Percentiles rank a stretch among this genome's conserved stretches.
phyloP scores from a whole-genome alignment of 1,140 invertebrate genomes.

The Periplaneta americana region DNA sequence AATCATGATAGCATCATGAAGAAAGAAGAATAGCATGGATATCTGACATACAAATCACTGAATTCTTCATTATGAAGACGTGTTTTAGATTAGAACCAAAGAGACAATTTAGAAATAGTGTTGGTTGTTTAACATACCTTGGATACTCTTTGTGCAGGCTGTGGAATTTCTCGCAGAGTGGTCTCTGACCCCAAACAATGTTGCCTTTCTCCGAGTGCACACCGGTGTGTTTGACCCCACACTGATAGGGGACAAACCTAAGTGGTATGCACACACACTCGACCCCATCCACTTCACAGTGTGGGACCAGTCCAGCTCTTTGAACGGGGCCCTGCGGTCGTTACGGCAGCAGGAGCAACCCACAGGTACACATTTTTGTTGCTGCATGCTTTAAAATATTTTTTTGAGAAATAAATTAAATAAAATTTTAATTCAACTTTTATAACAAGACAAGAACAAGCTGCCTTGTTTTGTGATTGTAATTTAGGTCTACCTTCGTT shows the following conservation, averaged over 20 bases:
- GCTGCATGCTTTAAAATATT: background rate
- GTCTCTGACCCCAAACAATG: slow-evolving; percentile 94
- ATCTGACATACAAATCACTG: too few species aligned
- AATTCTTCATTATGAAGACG: too few species aligned
- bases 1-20: too few species aligned
- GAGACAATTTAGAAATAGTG: too few species aligned
- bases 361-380: slow-evolving; percentile 43
- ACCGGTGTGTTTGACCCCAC: slow-evolving; percentile 92
- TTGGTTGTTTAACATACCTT: too few species aligned
- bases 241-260: slow-evolving; percentile 89
- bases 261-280: slow-evolving; percentile 85
- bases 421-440: too few species aligned
- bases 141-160: slow-evolving; percentile 70
- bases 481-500: too few species aligned
- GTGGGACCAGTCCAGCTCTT: slow-evolving; percentile 80
- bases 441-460: too few species aligned
- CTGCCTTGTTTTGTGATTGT: too few species aligned
- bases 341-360: slow-evolving; percentile 74
- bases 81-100: too few species aligned
- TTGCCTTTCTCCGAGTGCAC: slow-evolving; percentile 94
- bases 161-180: slow-evolving; percentile 98
- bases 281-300: slow-evolving; percentile 89
- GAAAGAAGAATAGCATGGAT: too few species aligned
- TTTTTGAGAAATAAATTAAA: too few species aligned
- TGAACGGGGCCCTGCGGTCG: slow-evolving; percentile 68